Conservation (phyloP, 2,113 vertebrate genomes). For the Calidris pygmaea region DNA sequence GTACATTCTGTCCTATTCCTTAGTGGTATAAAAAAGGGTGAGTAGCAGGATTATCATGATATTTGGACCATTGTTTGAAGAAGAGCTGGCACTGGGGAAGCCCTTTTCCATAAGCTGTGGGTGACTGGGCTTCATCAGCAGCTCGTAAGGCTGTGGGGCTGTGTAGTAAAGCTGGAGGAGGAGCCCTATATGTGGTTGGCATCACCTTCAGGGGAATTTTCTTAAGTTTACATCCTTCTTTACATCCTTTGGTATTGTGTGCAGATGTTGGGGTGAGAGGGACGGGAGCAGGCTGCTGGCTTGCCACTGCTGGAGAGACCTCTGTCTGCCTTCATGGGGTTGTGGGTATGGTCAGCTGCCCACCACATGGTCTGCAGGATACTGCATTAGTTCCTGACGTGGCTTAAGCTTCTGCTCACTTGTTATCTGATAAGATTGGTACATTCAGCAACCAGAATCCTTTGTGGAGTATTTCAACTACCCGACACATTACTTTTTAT, state of each 20-base stretch:
- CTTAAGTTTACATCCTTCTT: neutral
- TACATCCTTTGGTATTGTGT: neutral
- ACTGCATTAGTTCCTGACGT: neutral
- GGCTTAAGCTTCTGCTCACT: neutral
- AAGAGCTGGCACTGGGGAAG: neutral
- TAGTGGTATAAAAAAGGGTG: neutral
- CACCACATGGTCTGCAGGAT: neutral
- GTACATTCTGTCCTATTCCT: neutral
- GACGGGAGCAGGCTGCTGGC: neutral
- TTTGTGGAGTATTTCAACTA: neutral
- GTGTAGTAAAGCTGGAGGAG: neutral
- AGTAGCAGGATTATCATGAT: neutral
- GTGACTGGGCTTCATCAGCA: neutral
- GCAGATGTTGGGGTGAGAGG: neutral
- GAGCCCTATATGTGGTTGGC: neutral
- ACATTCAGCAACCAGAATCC: neutral
- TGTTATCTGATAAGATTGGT: neutral
- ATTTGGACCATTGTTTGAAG: neutral
- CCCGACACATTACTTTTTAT: neutral
- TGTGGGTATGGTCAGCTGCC: neutral
- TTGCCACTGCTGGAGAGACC: neutral
- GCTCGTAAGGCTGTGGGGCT: neutral
- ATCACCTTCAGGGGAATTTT: neutral
- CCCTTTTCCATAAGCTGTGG: neutral
- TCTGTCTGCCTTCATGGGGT: neutral